phyloP scores from a whole-genome alignment of 2,888 invertebrate species.

The Hirtodrosophila histrioides region DNA sequence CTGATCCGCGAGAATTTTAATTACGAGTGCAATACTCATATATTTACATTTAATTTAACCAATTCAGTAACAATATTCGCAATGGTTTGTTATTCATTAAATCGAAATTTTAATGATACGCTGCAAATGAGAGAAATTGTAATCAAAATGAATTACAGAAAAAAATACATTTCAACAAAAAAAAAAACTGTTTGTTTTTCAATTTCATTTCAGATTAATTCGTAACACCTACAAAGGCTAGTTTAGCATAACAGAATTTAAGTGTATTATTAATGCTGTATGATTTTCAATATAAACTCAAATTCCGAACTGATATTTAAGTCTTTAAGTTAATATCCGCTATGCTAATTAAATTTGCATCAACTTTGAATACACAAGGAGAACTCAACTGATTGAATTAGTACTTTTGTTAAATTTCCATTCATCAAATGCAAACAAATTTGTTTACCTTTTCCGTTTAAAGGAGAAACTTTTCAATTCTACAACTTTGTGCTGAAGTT shows the following conservation, averaged over 20 bases:
- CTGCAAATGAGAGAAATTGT: neutral
- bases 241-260: too few species aligned
- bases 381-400: too few species aligned
- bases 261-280: too few species aligned
- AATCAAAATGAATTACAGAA: conserved; percentile 17
- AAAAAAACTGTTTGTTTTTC: neutral
- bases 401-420: too few species aligned
- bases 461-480: neutral
- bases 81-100: conserved; percentile 17
- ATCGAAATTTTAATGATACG: too few species aligned
- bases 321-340: too few species aligned
- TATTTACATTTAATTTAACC: conserved; percentile 71
- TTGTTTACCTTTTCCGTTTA: too few species aligned
- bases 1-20: conserved; percentile 67
- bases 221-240: neutral
- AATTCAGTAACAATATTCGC: conserved; percentile 30
- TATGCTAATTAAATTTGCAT: too few species aligned
- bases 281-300: too few species aligned
- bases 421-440: too few species aligned
- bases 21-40: conserved; percentile 49
- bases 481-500: neutral
- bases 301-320: too few species aligned
- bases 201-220: neutral
- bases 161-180: neutral
- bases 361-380: too few species aligned